Evolutionary conservation across 2,888 invertebrate genomes (phyloP).

Genomic region (Cosmia pyralina): DNA sequence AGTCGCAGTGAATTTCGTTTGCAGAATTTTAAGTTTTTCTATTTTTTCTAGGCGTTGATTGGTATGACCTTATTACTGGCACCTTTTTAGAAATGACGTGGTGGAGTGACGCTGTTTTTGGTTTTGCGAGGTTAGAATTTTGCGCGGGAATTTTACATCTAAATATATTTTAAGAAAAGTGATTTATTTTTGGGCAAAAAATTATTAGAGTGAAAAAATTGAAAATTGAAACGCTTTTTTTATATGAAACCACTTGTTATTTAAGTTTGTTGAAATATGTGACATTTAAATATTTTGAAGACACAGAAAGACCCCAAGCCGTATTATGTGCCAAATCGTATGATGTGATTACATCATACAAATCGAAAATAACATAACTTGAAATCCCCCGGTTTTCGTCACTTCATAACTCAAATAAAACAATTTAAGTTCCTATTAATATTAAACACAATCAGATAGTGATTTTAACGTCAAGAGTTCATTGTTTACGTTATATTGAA

Average conservation of each 20-base stretch:
- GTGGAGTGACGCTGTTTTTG: constrained; percentile 7
- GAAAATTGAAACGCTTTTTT: neutral
- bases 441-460: constrained; percentile 33
- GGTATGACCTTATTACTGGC: constrained; percentile 56
- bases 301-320: neutral
- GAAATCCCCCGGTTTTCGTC: constrained; percentile 3
- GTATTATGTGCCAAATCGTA: no score
- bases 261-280: neutral
- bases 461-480: constrained; percentile 41
- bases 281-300: neutral
- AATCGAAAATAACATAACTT: neutral
- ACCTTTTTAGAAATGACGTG: constrained; percentile 41
- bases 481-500: constrained; percentile 54
- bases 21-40: constrained; percentile 58
- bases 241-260: neutral
- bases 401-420: constrained; percentile 18
- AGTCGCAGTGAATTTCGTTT: constrained; percentile 65
- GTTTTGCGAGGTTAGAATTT: constrained; percentile 13
- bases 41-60: constrained; percentile 60
- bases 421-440: constrained; percentile 34
- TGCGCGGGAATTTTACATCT: constrained; percentile 1
- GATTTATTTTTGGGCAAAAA: neutral
- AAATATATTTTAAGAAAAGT: neutral
- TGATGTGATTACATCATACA: neutral
- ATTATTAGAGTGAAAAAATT: neutral